A percentile compares a stretch with the other conserved stretches of the same genome.
These are phyloP conservation scores for Pseudorhombus dupliciocellatus DNA, from an alignment of 2,113 vertebrate genomes.

Conservation along the genomic window DNA sequence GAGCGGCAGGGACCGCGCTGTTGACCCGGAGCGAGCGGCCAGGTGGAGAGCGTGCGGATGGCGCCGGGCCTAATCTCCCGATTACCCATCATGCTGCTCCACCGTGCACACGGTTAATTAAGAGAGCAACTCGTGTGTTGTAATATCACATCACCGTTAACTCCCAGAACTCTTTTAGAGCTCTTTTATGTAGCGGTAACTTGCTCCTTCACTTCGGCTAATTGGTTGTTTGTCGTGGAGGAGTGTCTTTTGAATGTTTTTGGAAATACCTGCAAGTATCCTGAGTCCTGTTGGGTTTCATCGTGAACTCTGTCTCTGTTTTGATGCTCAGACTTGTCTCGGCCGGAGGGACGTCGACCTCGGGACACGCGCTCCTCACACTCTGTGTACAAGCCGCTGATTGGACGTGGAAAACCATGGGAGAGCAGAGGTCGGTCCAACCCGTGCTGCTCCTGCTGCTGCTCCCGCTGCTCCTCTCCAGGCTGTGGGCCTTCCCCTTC, in stretches of 20 bases:
- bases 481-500: slow-evolving; percentile 78
- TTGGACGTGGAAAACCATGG: slow-evolving; percentile 63
- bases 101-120: slow-evolving; percentile 59
- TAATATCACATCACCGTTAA: slow-evolving; percentile 43
- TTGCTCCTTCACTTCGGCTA: neutral
- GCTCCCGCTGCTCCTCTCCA: slow-evolving; percentile 48
- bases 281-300: too few species aligned
- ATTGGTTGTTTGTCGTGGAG: too few species aligned
- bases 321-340: slow-evolving; percentile 41
- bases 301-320: slow-evolving; percentile 21
- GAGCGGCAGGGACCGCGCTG: slow-evolving; percentile 45
- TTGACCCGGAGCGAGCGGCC: slow-evolving; percentile 57
- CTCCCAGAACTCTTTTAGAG: slow-evolving; percentile 26
- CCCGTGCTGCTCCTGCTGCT: slow-evolving; percentile 44
- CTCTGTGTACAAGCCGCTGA: slow-evolving; percentile 18
- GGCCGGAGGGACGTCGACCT: slow-evolving; percentile 53
- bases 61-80: slow-evolving; percentile 66
- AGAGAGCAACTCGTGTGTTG: slow-evolving; percentile 44
- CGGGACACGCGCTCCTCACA: slow-evolving; percentile 11
- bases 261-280: too few species aligned
- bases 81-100: slow-evolving; percentile 68
- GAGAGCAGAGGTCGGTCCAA: slow-evolving; percentile 27
- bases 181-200: slow-evolving; percentile 37
- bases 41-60: slow-evolving; percentile 58
- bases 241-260: too few species aligned